phyloP scores from a whole-genome alignment of 2,797 vertebrate genomes.

The Brachymystax lenok region DNA sequence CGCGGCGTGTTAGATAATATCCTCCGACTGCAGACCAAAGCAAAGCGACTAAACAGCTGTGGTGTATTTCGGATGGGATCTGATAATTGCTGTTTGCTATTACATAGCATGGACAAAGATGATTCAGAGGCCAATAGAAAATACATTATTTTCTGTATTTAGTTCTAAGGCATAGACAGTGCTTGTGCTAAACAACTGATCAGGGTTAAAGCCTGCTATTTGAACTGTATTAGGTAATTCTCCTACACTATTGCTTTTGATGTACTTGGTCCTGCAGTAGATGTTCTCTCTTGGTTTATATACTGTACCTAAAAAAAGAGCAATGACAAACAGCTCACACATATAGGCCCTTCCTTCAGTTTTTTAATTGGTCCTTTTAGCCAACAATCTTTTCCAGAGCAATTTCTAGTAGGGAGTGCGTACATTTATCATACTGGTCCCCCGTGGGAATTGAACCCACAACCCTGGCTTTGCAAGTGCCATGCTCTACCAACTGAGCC shows the following conservation, averaged over 20 bases:
- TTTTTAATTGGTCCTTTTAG: too few relatives aligned
- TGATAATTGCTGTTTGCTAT: conserved; percentile 38
- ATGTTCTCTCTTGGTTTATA: neutral
- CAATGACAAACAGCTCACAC: neutral
- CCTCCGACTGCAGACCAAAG: conserved; percentile 28
- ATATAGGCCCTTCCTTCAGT: neutral
- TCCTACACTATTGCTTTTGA: too few relatives aligned
- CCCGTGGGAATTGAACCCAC: too few relatives aligned
- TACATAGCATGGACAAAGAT: neutral
- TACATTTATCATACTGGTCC: too few relatives aligned
- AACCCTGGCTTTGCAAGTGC: too few relatives aligned
- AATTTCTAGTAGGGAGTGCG: too few relatives aligned
- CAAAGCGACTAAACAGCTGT: conserved; percentile 30
- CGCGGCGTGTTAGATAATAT: conserved; percentile 53
- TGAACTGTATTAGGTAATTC: too few relatives aligned
- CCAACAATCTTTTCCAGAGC: too few relatives aligned
- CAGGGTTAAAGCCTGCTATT: too few relatives aligned
- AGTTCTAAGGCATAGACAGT: too few relatives aligned
- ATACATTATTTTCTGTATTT: neutral
- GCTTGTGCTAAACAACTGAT: too few relatives aligned
- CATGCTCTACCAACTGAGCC: too few relatives aligned
- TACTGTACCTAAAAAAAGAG: neutral
- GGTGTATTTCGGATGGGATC: conserved; percentile 29
- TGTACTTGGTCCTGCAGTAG: neutral
- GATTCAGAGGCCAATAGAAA: neutral